Conservation (phyloP, 2,797 vertebrate species). For the Peromyscus eremicus region DNA sequence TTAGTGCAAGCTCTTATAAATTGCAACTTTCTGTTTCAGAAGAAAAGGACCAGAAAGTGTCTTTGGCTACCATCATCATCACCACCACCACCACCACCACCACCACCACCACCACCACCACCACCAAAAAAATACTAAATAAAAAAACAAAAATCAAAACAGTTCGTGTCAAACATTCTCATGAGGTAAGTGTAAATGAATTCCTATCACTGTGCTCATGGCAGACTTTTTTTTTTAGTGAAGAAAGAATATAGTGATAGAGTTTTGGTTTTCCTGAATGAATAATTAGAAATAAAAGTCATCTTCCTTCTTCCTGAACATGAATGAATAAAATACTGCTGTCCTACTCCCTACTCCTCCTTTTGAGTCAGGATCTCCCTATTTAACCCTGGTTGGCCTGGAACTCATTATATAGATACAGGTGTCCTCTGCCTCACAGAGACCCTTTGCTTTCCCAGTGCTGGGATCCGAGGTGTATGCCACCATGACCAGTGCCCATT, state of each 20-base stretch:
- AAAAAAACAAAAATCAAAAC: neutral
- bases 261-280: constrained; percentile 73
- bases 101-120: no score
- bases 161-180: constrained; percentile 76
- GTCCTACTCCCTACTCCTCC: neutral
- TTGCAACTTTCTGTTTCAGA: constrained; percentile 59
- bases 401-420: neutral
- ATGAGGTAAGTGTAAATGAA: constrained; percentile 80
- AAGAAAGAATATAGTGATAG: constrained; percentile 58
- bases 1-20: constrained; percentile 55
- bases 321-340: constrained; percentile 16
- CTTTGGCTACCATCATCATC: constrained; percentile 48
- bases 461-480: neutral
- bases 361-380: neutral
- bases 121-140: neutral
- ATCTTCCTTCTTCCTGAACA: constrained; percentile 34
- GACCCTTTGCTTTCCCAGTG: neutral
- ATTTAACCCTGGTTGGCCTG: neutral
- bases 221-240: constrained; percentile 9
- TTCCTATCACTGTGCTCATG: constrained; percentile 61
- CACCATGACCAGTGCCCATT: neutral
- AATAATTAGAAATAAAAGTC: constrained; percentile 59
- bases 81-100: no score
- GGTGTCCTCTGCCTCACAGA: neutral
- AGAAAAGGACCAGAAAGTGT: constrained; percentile 55